phyloP scores from a whole-genome alignment of 2,113 vertebrate genomes.

The Fregata magnificens region DNA sequence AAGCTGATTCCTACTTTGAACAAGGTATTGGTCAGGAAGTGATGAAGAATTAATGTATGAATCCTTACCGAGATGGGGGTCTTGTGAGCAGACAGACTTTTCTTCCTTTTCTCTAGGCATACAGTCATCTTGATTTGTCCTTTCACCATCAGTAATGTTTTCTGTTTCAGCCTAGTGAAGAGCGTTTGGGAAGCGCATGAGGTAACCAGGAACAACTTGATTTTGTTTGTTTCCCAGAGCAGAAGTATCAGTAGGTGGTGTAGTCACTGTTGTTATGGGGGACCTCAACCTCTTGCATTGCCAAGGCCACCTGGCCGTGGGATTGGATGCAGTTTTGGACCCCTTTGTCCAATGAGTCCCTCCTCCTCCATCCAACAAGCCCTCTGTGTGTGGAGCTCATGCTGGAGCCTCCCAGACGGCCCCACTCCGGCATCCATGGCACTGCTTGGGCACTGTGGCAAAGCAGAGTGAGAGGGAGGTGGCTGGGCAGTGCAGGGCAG shows the following conservation, averaged over 20 bases:
- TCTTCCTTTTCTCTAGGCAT: background rate
- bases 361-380: background rate
- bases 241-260: background rate
- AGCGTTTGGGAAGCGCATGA: background rate
- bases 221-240: background rate
- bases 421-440: background rate
- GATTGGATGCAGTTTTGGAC: background rate
- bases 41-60: background rate
- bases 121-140: background rate
- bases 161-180: background rate
- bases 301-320: background rate
- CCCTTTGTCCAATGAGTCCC: fast-evolving
- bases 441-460: background rate
- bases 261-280: background rate
- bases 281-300: background rate
- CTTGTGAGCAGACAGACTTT: background rate
- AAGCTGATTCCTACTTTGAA: background rate
- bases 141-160: background rate
- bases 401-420: background rate
- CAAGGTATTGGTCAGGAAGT: background rate
- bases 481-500: too few species aligned
- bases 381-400: fast-evolving
- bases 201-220: background rate
- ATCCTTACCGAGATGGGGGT: background rate
- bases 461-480: background rate